Evolutionary conservation across 2,888 invertebrate genomes (phyloP), one percentile per base, ranked within the genome.

Genomic region (Tillus elongatus): DNA sequence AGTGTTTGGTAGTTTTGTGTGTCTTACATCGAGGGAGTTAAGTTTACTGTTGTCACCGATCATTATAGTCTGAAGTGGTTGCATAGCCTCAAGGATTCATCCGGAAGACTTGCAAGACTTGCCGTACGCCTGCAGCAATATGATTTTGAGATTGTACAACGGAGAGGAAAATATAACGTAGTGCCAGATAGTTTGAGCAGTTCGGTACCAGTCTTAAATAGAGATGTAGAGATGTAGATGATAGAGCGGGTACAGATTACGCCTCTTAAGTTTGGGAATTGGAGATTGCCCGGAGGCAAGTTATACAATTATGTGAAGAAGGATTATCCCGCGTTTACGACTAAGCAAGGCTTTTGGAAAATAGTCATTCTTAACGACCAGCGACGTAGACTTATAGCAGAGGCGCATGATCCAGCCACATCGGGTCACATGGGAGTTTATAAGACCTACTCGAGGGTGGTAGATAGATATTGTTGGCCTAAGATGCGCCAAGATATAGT

Each of bases 171-270:
- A 16, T 43, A 47, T 2, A 33, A 42, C 34, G 13, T 41, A 12
- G 39, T 44, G 6, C 43, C 47, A 13, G 44, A 46, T 36, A 29
- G 30, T 3, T 26, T 46, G 3, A 46, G 42, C 2, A 30, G 44
- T 6, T 27, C 41, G 14, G 39, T 43, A 2, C 19, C 30, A 8
- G 16, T 31, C 31, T 10, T n/a, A n/a, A n/a, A n/a, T n/a, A n/a
- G n/a, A 3, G 16, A 8, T 9, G 19, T 4, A 11, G 30, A 3
- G 36, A 16, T 12, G 11, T 12, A n/a, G n/a, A n/a, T n/a, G n/a
- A n/a, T n/a, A n/a, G n/a, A n/a, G n/a, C n/a, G n/a, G n/a, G n/a
- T n/a, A n/a, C n/a, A n/a, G n/a, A n/a, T n/a, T n/a, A n/a, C n/a
- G n/a, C n/a, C n/a, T n/a, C n/a, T n/a, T n/a, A n/a, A n/a, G n/a